Percentiles rank a stretch among this genome's conserved stretches.
Conservation (phyloP, 2,888 invertebrate species). For the Embidobia sp. region DNA sequence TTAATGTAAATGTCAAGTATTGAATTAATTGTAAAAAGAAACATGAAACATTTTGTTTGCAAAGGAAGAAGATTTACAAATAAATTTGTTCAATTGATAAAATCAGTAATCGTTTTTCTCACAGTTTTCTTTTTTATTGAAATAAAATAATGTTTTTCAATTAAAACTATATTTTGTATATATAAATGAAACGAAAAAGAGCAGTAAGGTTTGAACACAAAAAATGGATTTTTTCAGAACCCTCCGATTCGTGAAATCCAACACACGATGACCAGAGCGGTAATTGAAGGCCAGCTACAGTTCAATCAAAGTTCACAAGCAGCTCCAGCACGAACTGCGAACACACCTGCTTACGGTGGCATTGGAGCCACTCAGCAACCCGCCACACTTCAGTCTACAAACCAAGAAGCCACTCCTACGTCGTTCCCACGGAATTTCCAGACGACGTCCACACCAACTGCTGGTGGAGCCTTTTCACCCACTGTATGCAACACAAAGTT, state of each 20-base stretch:
- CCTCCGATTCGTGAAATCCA: slow-evolving; percentile 96
- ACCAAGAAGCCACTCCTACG: slow-evolving; percentile 82
- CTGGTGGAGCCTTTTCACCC: slow-evolving; percentile 72
- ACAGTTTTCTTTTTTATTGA: too few species aligned
- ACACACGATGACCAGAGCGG: slow-evolving; percentile 87
- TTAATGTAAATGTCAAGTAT: too few species aligned
- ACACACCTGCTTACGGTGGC: slow-evolving; percentile 82
- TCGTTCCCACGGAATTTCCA: slow-evolving; percentile 86
- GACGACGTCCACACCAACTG: slow-evolving; percentile 81
- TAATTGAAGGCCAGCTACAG: slow-evolving; percentile 96
- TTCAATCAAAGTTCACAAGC: slow-evolving; percentile 88
- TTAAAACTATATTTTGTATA: too few species aligned
- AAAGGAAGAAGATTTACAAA: too few species aligned
- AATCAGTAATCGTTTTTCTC: too few species aligned
- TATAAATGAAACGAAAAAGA: too few species aligned
- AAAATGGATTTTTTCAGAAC: too few species aligned
- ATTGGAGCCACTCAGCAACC: slow-evolving; percentile 83
- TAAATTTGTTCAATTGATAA: too few species aligned
- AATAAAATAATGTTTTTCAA: too few species aligned
- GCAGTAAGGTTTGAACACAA: too few species aligned
- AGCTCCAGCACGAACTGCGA: slow-evolving; percentile 81
- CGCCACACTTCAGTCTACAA: slow-evolving; percentile 92
- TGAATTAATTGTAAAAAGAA: too few species aligned
- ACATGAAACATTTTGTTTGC: too few species aligned
- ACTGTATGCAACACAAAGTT: slow-evolving; percentile 67